phyloP scores from a whole-genome alignment of 2,113 vertebrate species.

The Capricornis sumatraensis region DNA sequence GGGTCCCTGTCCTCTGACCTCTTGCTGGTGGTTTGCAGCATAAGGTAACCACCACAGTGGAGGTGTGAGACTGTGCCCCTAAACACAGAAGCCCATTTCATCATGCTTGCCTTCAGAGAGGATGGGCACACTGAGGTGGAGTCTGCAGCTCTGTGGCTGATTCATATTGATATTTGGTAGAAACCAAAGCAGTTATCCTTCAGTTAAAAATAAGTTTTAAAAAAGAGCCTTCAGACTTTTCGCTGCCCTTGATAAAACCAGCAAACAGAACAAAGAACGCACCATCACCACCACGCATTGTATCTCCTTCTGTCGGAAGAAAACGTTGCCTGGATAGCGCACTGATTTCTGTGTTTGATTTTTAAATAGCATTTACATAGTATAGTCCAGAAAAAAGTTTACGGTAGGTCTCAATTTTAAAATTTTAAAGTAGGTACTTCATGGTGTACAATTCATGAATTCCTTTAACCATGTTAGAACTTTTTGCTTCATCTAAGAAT shows the following conservation, averaged over 20 bases:
- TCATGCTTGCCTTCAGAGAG: background rate
- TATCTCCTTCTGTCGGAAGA: background rate
- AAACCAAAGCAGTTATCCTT: background rate
- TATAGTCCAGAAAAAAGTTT: background rate
- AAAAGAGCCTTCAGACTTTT: background rate
- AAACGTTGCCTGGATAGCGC: background rate
- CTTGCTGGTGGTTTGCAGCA: fast-evolving
- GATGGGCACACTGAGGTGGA: no score
- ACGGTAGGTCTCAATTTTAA: background rate
- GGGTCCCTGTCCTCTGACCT: background rate
- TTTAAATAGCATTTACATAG: background rate
- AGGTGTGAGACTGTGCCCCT: fast-evolving
- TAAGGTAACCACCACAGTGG: fast-evolving
- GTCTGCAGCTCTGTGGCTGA: background rate
- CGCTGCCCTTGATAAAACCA: background rate
- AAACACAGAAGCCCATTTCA: no score
- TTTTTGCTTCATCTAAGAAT: background rate
- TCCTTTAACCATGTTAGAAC: background rate
- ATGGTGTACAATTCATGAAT: background rate
- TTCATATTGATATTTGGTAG: background rate
- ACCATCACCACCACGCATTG: background rate
- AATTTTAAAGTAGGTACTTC: background rate
- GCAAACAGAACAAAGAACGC: background rate
- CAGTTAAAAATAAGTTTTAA: background rate
- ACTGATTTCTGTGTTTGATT: background rate